Conservation (phyloP, 2,888 invertebrate species). For the Rosalia funebris region DNA sequence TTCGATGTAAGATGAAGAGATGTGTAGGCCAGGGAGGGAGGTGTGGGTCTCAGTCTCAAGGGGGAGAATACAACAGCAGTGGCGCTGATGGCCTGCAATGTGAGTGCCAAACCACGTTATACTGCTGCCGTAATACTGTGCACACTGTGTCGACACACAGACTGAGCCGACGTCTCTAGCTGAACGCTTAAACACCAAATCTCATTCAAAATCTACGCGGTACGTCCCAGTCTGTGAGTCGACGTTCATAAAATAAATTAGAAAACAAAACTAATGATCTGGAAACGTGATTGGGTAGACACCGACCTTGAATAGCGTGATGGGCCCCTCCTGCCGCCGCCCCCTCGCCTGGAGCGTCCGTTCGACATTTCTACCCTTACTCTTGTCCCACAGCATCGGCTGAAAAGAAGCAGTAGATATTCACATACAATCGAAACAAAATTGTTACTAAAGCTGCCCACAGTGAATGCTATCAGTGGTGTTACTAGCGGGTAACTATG, state of each 20-base stretch:
- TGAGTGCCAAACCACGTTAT: slow-evolving; percentile 58
- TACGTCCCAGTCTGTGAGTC: slow-evolving; percentile 21
- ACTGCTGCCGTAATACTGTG: slow-evolving; percentile 29
- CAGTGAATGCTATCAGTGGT: too few species aligned
- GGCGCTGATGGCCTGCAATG: slow-evolving; percentile 61
- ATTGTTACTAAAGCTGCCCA: too few species aligned
- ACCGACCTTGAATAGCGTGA: slow-evolving; percentile 61
- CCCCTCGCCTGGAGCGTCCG: slow-evolving; percentile 80
- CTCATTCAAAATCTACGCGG: background rate
- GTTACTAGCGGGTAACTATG: too few species aligned
- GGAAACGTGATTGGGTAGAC: background rate
- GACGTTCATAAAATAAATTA: slow-evolving; percentile 13
- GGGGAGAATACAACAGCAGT: slow-evolving; percentile 60
- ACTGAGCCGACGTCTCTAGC: background rate
- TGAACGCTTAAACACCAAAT: background rate
- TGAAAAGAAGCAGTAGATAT: too few species aligned
- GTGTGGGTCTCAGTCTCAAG: slow-evolving; percentile 58
- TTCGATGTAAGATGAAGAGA: slow-evolving; percentile 59
- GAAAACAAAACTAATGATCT: slow-evolving; percentile 23
- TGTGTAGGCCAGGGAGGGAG: slow-evolving; percentile 56
- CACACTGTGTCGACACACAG: slow-evolving; percentile 25
- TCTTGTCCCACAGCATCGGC: slow-evolving; percentile 88
- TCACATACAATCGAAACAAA: too few species aligned
- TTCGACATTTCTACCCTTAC: slow-evolving; percentile 94
- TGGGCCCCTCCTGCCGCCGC: slow-evolving; percentile 57